phyloP scores from a whole-genome alignment of 2,113 vertebrate species.

The Lycaon pictus region DNA sequence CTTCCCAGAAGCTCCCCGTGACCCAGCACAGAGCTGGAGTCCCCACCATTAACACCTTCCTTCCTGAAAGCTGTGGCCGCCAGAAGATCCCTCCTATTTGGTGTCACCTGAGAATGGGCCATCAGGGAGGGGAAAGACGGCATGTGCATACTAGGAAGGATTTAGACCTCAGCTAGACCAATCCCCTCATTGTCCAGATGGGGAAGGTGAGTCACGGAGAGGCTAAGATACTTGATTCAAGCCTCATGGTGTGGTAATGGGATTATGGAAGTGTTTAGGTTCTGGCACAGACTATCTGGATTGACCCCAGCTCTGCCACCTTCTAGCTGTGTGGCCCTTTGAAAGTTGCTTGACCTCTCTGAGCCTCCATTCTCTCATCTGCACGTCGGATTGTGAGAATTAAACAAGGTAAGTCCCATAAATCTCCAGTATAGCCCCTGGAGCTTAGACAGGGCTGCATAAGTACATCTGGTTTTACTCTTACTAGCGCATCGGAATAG shows the following conservation, averaged over 20 bases:
- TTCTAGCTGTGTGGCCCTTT: background rate
- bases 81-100: background rate
- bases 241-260: background rate
- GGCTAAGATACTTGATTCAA: background rate
- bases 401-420: background rate
- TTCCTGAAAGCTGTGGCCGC: background rate
- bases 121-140: background rate
- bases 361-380: background rate
- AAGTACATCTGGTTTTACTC: background rate
- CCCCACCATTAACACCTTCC: background rate
- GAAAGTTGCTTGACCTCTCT: slow-evolving; percentile 7
- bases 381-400: background rate
- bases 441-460: background rate
- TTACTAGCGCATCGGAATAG: background rate
- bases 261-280: background rate
- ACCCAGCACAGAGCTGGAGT: background rate
- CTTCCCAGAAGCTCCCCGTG: background rate
- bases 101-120: background rate
- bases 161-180: background rate
- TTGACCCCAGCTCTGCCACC: background rate
- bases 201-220: slow-evolving; percentile 47
- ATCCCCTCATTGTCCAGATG: background rate
- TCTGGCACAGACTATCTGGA: background rate
- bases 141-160: background rate
- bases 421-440: background rate